These are phyloP conservation scores for Drosophila longiperda DNA, from an alignment of 2,888 invertebrate species.

Conservation along the genomic window DNA sequence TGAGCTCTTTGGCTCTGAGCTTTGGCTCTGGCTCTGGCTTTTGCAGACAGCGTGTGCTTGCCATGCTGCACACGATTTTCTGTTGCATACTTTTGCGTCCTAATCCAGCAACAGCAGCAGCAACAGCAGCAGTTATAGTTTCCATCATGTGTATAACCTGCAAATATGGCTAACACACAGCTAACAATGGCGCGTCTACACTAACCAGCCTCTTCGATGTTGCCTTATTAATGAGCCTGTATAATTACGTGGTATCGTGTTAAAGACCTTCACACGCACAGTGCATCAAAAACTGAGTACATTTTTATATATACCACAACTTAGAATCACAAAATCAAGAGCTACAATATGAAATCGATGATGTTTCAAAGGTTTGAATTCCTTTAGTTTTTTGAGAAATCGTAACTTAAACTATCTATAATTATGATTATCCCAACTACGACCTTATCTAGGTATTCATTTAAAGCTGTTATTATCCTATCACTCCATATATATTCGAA, in stretches of 20 bases:
- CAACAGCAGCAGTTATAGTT: not conserved
- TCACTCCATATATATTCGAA: not conserved
- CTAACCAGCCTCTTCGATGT: conserved; percentile 41
- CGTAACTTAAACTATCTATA: not conserved
- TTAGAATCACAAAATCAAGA: not conserved
- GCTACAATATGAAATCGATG: not conserved
- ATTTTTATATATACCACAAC: not conserved
- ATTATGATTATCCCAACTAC: not conserved
- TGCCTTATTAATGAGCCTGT: conserved; percentile 68
- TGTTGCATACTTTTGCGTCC: conserved; percentile 57
- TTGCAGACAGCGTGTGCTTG: conserved; percentile 34
- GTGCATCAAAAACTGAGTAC: conserved; percentile 3
- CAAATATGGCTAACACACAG: conserved; percentile 35
- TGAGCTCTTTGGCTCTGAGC: conserved; percentile 50
- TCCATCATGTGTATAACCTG: not conserved
- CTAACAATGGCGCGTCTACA: conserved; percentile 34
- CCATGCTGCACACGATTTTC: conserved; percentile 42
- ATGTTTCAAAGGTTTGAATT: not conserved
- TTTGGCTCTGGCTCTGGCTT: not conserved
- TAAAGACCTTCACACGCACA: conserved; percentile 11
- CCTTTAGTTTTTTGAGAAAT: not conserved
- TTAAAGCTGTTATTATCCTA: not conserved
- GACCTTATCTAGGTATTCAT: not conserved
- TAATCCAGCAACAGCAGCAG: conserved; percentile 36
- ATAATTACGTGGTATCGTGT: conserved; percentile 55